Conservation (phyloP, 2,888 invertebrate genomes). For the Rhamphomyia laevipes region DNA sequence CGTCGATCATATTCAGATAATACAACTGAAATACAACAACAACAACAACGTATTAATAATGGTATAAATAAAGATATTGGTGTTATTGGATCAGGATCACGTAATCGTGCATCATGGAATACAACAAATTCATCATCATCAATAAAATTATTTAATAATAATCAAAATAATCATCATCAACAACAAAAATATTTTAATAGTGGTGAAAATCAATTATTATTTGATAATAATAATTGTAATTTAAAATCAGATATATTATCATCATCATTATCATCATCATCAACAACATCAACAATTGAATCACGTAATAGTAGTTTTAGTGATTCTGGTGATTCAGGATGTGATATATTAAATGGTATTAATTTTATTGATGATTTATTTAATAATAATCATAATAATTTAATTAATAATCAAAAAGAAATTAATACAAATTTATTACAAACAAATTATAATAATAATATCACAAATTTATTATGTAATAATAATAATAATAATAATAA, state of each 20-base stretch:
- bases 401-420: not conserved
- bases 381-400: conserved; percentile 13
- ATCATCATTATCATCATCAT: conserved; percentile 8
- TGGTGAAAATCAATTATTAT: too few species aligned
- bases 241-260: conserved; percentile 1
- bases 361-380: conserved; percentile 34
- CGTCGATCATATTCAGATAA: conserved; percentile 35
- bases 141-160: conserved; percentile 14
- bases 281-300: conserved; percentile 7
- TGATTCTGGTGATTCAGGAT: conserved; percentile 29
- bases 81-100: conserved; percentile 17
- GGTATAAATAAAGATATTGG: conserved; percentile 20
- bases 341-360: conserved; percentile 34
- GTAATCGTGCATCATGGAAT: conserved; percentile 14
- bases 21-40: conserved; percentile 20
- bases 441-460: conserved; percentile 6
- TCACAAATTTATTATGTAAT: not conserved
- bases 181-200: not conserved
- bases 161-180: not conserved
- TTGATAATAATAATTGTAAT: not conserved
- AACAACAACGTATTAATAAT: conserved; percentile 2
- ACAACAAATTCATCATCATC: conserved; percentile 21
- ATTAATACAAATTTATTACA: too few species aligned
- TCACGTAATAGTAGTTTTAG: conserved; percentile 20
- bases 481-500: conserved; percentile 2